Evolutionary conservation across 2,888 invertebrate species (phyloP).

Genomic region (Drosophila ezoana): DNA sequence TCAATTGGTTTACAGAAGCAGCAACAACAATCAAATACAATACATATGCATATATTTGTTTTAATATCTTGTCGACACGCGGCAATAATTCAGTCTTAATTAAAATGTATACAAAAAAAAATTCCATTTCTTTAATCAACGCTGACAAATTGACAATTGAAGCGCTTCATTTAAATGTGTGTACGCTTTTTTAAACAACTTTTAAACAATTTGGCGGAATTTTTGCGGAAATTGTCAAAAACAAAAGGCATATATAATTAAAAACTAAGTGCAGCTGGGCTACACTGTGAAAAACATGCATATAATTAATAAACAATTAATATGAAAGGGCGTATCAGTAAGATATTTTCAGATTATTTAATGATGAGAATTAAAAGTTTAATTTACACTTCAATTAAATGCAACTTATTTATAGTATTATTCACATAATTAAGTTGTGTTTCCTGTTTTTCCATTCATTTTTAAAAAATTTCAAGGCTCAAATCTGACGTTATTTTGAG

Average conservation of each 20-base stretch:
- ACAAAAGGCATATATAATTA: conserved; percentile 16
- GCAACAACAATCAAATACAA: conserved; percentile 27
- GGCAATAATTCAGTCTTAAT: conserved; percentile 74
- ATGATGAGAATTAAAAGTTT: conserved; percentile 11
- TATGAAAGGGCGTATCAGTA: background rate
- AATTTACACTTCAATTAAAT: conserved; percentile 4
- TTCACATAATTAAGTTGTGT: background rate
- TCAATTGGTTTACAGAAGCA: conserved; percentile 52
- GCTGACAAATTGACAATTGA: conserved; percentile 76
- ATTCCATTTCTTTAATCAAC: conserved; percentile 72
- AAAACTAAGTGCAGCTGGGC: conserved; percentile 17
- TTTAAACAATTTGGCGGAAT: conserved; percentile 24
- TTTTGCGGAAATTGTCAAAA: conserved; percentile 39
- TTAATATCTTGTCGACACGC: conserved; percentile 52
- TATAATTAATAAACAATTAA: conserved; percentile 7
- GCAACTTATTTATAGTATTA: background rate
- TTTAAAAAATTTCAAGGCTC: too few relatives aligned
- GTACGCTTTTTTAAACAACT: conserved; percentile 28
- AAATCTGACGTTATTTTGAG: too few relatives aligned
- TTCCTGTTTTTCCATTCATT: conserved; percentile 4
- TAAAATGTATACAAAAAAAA: conserved; percentile 65
- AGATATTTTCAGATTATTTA: conserved; percentile 3
- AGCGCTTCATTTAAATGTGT: conserved; percentile 51
- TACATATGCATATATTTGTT: conserved; percentile 6
- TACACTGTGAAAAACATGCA: conserved; percentile 24